Base-by-base conservation (phyloP, 2,113 vertebrate genomes). In the Ramphastos sulfuratus region DNA sequence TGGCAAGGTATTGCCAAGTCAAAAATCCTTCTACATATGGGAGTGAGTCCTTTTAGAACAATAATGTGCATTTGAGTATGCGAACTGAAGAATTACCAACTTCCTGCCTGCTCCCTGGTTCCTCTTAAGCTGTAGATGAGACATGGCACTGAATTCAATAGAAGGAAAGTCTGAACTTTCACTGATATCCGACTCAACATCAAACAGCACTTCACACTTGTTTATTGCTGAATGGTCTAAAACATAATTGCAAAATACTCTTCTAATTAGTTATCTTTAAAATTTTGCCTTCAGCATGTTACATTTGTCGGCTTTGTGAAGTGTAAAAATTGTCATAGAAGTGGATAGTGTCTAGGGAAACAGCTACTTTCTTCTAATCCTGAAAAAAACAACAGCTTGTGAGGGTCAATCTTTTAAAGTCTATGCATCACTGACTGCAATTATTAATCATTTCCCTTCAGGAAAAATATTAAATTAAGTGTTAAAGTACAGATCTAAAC, bases 391-490 rank as follows among this genome's bases (percentile, higher is more conserved):
- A 96, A 96, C 95, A 97, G 97, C 96, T 98, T 97, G 93, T 78
- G 63, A 95, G 92, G 96, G 95, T 98, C 97, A 97, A 80, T 96
- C 95, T 97, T 97, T 97, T 96, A 97, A 96, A 97, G 94, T 96
- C 72, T 75, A 90, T 95, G 95, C 96, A 97, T 97, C 97, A 94
- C 84, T 97, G 93, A 91, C 95, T 96, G 96, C 94, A 97, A 97
- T 97, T 98, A 98, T 97, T 98, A 97, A 97, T 98, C 82, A 97
- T 95, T 96, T 97, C 95, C 97, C 97, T 97, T 96, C 93, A 97
- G 96, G 96, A 98, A 97, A 98, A 97, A 93, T 96, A 96, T 95
- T 95, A 97, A 98, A 97, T 98, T 98, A 97, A 98, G 97, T 97
- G 96, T 98, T 98, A 97, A 97, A 97, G 94, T 96, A 97, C 90